Base-by-base conservation (phyloP, 2,113 vertebrate genomes). In the Noturus placidus region DNA sequence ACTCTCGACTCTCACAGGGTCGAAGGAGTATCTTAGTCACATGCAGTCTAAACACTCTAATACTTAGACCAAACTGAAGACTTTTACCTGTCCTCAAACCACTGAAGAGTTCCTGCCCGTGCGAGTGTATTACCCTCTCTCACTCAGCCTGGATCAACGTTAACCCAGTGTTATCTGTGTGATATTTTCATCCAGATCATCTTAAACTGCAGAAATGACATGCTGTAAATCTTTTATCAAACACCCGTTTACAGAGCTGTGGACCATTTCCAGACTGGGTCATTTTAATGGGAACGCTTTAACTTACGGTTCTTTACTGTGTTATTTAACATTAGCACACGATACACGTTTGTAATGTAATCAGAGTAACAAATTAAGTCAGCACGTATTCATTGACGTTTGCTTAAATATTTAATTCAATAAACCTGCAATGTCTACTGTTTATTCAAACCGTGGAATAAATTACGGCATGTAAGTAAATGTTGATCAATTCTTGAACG, bases 1-100 rank as follows among this genome's bases (percentile, higher is more conserved):
- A 17, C 22, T 19, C n/a, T 81, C 19, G 5, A 5, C 5, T 63
- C 4, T 50, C 11, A 85, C 85, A 86, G 87, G 91, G 89, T 93
- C 89, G 91, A 87, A 81, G 88, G 91, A 83, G 72, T 93, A 92
- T 92, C 92, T 92, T 92, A 65, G 67, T 78, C 77, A 87, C 67
- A 84, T 74, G 42, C 88, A 95, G 95, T 93, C 94, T 94, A 95
- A 95, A 95, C 94, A 90, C 72, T 57, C 52, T 5, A 22, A 77
- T 54, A 65, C 54, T n/a, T 63, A 88, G 70, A 85, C 89, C 85
- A 89, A 85, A 87, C 85, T 70, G 72, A n/a, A 59, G 27, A 77
- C 42, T 84, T 80, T 81, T 81, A 93, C 91, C 88, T 91, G 92
- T 89, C 91, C 86, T 91, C 54, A 79, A 92, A 92, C 93, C 91